Evolutionary conservation across 2,888 invertebrate genomes (phyloP).

Genomic region (Zhuqinia jingwanae): DNA sequence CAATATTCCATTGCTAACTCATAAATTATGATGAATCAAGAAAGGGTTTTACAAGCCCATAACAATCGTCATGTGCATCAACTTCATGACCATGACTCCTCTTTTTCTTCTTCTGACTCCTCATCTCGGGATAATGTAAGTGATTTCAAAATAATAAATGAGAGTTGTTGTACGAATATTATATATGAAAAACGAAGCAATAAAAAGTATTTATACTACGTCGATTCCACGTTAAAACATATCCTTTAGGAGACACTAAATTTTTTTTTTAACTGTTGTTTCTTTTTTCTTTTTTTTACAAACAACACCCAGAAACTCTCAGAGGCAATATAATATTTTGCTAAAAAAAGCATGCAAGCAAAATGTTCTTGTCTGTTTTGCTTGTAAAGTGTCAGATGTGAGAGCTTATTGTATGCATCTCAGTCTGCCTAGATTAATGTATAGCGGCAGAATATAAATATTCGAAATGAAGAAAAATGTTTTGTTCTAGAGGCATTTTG

Average conservation of each 20-base stretch:
- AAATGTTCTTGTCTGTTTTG: not conserved
- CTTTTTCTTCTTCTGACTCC: constrained; percentile 27
- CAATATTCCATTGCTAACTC: constrained; percentile 42
- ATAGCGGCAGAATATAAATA: too few relatives aligned
- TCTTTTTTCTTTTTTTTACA: constrained; percentile 20
- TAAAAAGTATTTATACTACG: not conserved
- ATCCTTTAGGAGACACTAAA: constrained; percentile 49
- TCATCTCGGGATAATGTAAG: constrained; percentile 66
- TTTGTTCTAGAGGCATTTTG: constrained; percentile 29
- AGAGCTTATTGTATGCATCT: constrained; percentile 3
- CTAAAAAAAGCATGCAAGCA: not conserved
- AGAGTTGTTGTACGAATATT: constrained; percentile 15
- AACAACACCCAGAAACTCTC: not conserved
- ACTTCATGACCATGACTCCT: constrained; percentile 1
- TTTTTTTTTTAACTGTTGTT: constrained; percentile 53
- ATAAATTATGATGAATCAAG: constrained; percentile 66
- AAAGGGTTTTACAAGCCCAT: constrained; percentile 13
- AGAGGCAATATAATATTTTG: not conserved
- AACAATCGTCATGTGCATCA: constrained; percentile 44
- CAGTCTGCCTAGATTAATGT: too few relatives aligned
- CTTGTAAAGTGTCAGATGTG: not conserved
- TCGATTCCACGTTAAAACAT: constrained; percentile 6
- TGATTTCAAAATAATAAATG: constrained; percentile 67
- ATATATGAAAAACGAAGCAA: not conserved
- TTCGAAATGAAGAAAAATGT: not conserved